These are phyloP conservation scores for Dipus sagitta DNA, from an alignment of 2,797 vertebrate species.

Conservation along the genomic window DNA sequence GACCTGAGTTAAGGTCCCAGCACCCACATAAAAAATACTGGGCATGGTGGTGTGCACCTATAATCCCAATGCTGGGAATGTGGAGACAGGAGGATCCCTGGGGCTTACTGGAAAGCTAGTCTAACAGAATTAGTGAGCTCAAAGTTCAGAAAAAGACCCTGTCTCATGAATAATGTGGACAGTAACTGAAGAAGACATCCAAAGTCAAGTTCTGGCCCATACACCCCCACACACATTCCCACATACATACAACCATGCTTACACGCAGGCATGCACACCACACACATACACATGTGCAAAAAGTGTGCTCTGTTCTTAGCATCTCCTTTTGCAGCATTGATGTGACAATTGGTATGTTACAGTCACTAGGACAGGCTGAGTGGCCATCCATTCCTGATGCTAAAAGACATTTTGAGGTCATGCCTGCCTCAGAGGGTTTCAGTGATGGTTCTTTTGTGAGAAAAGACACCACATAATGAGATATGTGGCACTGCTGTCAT, in stretches of 20 bases:
- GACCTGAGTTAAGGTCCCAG: background rate
- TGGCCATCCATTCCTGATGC: background rate
- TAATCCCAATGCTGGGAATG: too few relatives aligned
- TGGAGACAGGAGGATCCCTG: too few relatives aligned
- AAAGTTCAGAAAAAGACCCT: too few relatives aligned
- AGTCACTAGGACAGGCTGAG: background rate
- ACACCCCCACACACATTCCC: background rate
- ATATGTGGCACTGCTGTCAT: background rate
- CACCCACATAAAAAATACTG: background rate
- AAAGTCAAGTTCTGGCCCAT: too few relatives aligned
- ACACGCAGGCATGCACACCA: too few relatives aligned
- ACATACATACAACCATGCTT: background rate
- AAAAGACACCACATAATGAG: conserved; percentile 21
- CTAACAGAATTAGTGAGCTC: too few relatives aligned
- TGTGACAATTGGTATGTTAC: background rate
- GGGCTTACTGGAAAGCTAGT: too few relatives aligned
- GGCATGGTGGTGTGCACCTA: too few relatives aligned
- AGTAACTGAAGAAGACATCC: too few relatives aligned
- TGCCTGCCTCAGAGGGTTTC: background rate
- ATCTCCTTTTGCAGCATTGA: background rate
- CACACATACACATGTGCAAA: too few relatives aligned
- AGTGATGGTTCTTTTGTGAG: background rate
- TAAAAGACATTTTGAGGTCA: conserved; percentile 16
- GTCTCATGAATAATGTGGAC: too few relatives aligned
- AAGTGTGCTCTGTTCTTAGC: background rate